A percentile compares a stretch with the other conserved stretches of the same genome.
phyloP scores from a whole-genome alignment of 2,797 vertebrate genomes.

The Avahi laniger region DNA sequence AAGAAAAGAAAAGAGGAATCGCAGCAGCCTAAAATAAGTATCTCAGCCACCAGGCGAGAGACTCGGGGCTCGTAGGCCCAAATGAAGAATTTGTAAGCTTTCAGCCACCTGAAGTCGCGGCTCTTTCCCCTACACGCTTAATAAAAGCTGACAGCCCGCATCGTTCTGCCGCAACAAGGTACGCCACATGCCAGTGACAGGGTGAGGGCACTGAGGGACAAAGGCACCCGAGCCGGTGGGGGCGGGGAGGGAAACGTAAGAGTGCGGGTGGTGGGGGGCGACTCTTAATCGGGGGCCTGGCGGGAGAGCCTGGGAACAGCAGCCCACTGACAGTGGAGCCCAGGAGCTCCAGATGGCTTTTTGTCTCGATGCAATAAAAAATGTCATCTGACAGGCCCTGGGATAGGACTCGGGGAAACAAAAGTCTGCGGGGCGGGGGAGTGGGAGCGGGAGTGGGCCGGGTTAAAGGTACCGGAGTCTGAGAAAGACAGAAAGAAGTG shows the following conservation, averaged over 20 bases:
- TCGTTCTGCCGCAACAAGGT: conserved; percentile 67
- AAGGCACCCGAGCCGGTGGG: background rate
- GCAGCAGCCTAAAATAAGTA: conserved; percentile 37
- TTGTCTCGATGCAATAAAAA: conserved; percentile 81
- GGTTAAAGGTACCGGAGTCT: conserved; percentile 77
- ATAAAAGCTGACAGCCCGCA: conserved; percentile 69
- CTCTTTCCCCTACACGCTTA: rapidly evolving
- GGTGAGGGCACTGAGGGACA: background rate
- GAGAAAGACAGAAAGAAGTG: conserved; percentile 40
- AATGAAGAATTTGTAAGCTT: conserved; percentile 46
- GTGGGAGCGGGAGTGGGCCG: background rate
- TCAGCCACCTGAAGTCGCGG: conserved; percentile 54
- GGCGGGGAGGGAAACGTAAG: background rate
- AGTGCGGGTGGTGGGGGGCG: background rate
- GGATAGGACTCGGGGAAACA: conserved; percentile 71
- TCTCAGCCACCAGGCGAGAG: background rate
- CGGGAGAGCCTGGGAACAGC: conserved; percentile 71
- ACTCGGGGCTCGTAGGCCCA: background rate
- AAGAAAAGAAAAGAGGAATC: conserved; percentile 41
- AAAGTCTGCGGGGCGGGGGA: background rate
- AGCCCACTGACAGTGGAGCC: conserved; percentile 45
- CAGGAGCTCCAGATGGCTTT: conserved; percentile 85
- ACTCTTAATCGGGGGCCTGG: conserved; percentile 66
- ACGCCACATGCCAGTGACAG: background rate
- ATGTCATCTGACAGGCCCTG: conserved; percentile 82